Percentiles rank a stretch among this genome's conserved stretches.
Conservation (phyloP, 1,140 invertebrate species). For the Diabrotica virgifera region DNA sequence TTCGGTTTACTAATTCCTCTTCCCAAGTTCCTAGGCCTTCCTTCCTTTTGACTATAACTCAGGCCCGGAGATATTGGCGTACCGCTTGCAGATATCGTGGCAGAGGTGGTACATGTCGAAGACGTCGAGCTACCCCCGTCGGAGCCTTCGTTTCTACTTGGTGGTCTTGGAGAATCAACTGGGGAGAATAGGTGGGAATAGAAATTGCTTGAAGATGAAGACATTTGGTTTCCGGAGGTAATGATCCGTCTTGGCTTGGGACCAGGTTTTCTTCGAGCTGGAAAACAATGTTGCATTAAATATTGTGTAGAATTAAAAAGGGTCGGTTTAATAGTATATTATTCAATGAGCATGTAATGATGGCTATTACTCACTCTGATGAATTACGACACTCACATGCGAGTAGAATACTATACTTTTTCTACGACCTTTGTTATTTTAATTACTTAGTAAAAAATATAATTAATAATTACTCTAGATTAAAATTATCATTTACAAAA, state of each 20-base stretch:
- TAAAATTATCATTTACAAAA: too few species aligned
- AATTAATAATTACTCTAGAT: too few species aligned
- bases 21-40: constrained; percentile 75
- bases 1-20: constrained; percentile 83
- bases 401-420: too few species aligned
- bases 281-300: constrained; percentile 20
- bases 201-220: constrained; percentile 53
- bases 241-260: constrained; percentile 67
- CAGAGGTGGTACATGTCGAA: constrained; percentile 33
- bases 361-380: too few species aligned
- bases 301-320: neutral
- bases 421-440: too few species aligned
- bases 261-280: constrained; percentile 69
- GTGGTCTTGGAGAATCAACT: constrained; percentile 58
- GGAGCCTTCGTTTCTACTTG: constrained; percentile 48
- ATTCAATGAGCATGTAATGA: too few species aligned
- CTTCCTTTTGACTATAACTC: constrained; percentile 59
- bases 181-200: constrained; percentile 56
- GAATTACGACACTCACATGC: too few species aligned
- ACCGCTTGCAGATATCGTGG: constrained; percentile 23
- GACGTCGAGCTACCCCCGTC: constrained; percentile 63
- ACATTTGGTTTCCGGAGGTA: constrained; percentile 49
- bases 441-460: too few species aligned
- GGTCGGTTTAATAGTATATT: too few species aligned
- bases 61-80: constrained; percentile 24